These are phyloP conservation scores for Caenorhabditis brenneri DNA, from an alignment of 1,140 invertebrate species.

Conservation along the genomic window DNA sequence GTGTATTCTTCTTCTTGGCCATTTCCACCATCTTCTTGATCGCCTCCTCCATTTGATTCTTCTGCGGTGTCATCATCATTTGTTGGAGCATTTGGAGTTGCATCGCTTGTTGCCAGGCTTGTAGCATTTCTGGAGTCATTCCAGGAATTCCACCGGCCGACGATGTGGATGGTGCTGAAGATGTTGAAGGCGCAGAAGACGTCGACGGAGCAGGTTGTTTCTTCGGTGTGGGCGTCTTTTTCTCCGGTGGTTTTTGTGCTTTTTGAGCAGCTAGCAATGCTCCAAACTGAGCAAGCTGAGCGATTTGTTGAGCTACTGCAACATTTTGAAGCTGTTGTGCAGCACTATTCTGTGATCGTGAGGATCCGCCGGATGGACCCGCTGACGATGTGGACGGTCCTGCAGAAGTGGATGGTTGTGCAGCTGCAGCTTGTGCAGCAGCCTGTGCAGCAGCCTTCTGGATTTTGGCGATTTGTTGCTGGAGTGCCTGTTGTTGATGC, in stretches of 20 bases:
- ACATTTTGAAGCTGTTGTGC: background rate
- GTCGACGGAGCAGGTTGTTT: background rate
- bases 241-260: background rate
- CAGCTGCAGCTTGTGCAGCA: background rate
- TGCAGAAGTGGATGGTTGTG: background rate
- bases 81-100: background rate
- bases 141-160: background rate
- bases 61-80: background rate
- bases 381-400: background rate
- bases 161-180: background rate
- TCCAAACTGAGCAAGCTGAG: background rate
- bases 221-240: background rate
- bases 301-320: background rate
- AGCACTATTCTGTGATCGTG: background rate
- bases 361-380: background rate
- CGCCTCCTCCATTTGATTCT: constrained; percentile 32
- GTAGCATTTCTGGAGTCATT: background rate
- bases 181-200: background rate
- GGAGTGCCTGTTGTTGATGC: background rate
- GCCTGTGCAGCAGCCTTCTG: too few species aligned
- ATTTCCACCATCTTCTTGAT: constrained; percentile 35
- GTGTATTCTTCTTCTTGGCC: background rate
- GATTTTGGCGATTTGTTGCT: background rate
- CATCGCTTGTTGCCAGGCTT: background rate
- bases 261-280: background rate